A percentile compares a stretch with the other conserved stretches of the same genome.
Conservation (phyloP, 2,797 vertebrate species). For the Acipenser ruthenus region DNA sequence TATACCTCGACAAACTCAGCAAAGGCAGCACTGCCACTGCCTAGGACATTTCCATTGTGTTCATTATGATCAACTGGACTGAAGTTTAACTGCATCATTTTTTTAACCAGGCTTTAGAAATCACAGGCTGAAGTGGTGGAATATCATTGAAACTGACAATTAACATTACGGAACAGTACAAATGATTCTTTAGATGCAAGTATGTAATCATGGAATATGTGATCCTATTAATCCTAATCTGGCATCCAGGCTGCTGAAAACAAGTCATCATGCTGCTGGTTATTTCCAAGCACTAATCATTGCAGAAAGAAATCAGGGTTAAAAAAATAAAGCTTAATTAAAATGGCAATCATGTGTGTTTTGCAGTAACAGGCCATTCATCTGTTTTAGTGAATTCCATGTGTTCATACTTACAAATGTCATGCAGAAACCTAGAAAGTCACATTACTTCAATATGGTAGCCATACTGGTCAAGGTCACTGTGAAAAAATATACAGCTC, state of each 20-base stretch:
- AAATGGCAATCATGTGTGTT: background rate
- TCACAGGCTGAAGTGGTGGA: background rate
- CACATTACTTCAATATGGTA: conserved; percentile 9
- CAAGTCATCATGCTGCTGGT: background rate
- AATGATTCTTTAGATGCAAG: conserved; percentile 1
- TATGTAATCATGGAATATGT: background rate
- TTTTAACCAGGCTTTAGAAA: background rate
- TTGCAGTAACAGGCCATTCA: background rate
- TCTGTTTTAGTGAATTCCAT: conserved; percentile 1
- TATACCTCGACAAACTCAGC: no score
- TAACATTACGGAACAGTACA: background rate
- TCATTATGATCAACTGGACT: no score
- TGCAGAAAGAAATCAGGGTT: background rate
- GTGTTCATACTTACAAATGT: background rate
- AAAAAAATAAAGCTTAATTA: conserved; percentile 5
- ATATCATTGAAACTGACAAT: background rate
- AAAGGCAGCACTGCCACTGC: no score
- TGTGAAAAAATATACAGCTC: background rate
- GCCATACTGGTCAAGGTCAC: background rate
- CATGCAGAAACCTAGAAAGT: background rate
- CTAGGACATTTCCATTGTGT: no score
- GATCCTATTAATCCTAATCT: background rate
- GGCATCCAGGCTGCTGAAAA: background rate
- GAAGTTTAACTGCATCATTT: no score
- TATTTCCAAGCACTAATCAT: background rate